Percentiles rank a stretch among this genome's conserved stretches.
These are phyloP conservation scores for Lipotes vexillifer DNA, from an alignment of 2,113 vertebrate genomes.

Conservation along the genomic window DNA sequence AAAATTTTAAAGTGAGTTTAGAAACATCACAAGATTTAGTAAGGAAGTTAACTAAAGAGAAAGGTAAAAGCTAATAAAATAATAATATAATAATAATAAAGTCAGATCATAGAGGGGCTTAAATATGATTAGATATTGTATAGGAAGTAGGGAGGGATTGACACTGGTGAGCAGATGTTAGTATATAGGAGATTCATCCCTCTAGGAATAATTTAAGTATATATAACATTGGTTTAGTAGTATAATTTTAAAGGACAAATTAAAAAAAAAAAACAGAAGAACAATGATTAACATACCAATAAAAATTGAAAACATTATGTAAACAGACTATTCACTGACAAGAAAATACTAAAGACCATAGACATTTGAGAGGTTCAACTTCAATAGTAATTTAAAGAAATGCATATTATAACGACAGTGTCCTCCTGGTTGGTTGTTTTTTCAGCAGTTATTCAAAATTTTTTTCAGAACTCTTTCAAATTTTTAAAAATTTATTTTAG, in stretches of 20 bases:
- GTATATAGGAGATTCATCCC: not conserved
- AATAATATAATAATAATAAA: not conserved
- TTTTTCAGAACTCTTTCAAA: not conserved
- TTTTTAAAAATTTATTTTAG: not conserved
- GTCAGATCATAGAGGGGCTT: not conserved
- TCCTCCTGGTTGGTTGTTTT: not conserved
- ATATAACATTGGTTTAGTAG: not conserved
- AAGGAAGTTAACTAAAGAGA: not conserved
- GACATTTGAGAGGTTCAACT: not conserved
- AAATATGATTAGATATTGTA: not conserved
- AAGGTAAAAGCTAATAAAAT: not conserved
- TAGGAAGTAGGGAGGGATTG: not conserved
- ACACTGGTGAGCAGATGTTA: not conserved
- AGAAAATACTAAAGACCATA: not conserved
- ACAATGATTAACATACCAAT: not conserved
- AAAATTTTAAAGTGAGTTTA: not conserved
- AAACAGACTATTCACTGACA: not conserved
- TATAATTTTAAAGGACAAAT: not conserved
- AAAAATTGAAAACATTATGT: not conserved
- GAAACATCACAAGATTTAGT: not conserved
- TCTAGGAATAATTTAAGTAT: not conserved
- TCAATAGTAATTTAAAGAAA: not conserved
- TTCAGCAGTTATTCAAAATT: not conserved
- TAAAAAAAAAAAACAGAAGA: not conserved
- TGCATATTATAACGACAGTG: not conserved